phyloP scores from a whole-genome alignment of 2,797 vertebrate species.

The Sebastes trivittatus region DNA sequence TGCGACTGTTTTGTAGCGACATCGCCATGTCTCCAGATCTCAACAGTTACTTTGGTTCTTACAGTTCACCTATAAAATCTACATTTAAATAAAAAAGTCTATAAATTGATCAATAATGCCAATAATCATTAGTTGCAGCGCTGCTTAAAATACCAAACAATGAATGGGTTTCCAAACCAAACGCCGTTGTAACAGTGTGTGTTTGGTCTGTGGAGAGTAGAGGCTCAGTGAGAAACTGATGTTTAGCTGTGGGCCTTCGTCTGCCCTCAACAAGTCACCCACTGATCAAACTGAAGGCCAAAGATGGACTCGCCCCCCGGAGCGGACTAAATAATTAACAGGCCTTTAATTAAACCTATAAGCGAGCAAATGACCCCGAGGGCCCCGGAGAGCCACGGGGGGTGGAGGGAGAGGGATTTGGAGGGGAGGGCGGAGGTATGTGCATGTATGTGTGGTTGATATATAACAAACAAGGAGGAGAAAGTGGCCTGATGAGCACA shows the following conservation, averaged over 20 bases:
- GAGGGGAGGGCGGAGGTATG: not conserved
- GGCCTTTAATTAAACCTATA: conserved; percentile 83
- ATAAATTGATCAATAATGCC: not conserved
- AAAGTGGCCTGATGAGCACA: conserved; percentile 53
- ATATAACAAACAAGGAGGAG: conserved; percentile 42
- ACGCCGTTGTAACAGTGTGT: not conserved
- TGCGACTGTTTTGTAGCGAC: not conserved
- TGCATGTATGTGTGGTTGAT: conserved; percentile 8
- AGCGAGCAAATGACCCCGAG: conserved; percentile 72
- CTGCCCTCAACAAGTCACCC: conserved; percentile 49
- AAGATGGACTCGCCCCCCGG: conserved; percentile 59
- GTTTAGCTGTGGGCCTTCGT: conserved; percentile 34
- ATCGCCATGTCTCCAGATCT: not conserved
- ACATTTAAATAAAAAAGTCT: not conserved
- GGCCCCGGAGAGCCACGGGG: conserved; percentile 43
- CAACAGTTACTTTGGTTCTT: not conserved
- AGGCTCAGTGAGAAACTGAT: conserved; percentile 24
- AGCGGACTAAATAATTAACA: conserved; percentile 82
- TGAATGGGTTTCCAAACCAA: not conserved
- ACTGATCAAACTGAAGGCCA: conserved; percentile 67
- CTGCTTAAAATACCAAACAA: not conserved
- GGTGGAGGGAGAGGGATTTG: not conserved
- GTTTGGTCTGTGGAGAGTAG: conserved; percentile 1
- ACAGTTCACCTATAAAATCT: not conserved
- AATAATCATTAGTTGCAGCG: not conserved